A percentile compares a stretch with the other conserved stretches of the same genome.
These are phyloP conservation scores for Autographa pulchrina DNA, from an alignment of 2,888 invertebrate genomes.

Conservation along the genomic window DNA sequence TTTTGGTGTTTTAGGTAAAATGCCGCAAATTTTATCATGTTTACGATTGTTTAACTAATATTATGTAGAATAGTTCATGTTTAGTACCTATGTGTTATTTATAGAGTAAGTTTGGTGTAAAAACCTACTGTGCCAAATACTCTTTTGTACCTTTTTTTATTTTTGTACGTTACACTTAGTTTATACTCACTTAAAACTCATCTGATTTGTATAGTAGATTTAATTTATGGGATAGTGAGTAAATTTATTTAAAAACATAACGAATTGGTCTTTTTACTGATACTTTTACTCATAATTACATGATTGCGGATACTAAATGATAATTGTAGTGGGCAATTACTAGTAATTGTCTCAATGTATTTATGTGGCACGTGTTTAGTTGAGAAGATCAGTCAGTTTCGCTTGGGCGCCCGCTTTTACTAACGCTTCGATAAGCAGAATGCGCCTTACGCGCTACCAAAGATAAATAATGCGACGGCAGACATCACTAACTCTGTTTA, in stretches of 20 bases:
- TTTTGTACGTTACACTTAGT: slow-evolving; percentile 25
- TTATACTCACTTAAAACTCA: slow-evolving; percentile 23
- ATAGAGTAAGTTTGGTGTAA: slow-evolving; percentile 34
- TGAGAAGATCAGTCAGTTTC: slow-evolving; percentile 78
- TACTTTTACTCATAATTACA: slow-evolving; percentile 14
- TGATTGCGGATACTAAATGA: slow-evolving; percentile 27
- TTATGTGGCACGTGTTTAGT: slow-evolving; percentile 51
- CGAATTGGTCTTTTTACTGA: slow-evolving; percentile 24
- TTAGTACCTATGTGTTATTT: slow-evolving; percentile 24
- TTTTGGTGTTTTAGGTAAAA: slow-evolving; percentile 32
- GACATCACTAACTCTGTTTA: slow-evolving; percentile 36
- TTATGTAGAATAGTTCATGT: slow-evolving; percentile 1
- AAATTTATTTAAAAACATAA: slow-evolving; percentile 49
- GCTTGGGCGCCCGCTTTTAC: slow-evolving; percentile 84
- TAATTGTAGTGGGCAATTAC: slow-evolving; percentile 38
- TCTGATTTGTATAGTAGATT: slow-evolving; percentile 62
- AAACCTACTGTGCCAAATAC: slow-evolving; percentile 53
- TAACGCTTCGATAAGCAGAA: slow-evolving; percentile 78
- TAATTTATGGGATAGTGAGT: slow-evolving; percentile 60
- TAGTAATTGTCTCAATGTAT: slow-evolving; percentile 42
- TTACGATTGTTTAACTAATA: neutral
- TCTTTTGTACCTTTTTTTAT: slow-evolving; percentile 20
- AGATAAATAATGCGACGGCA: slow-evolving; percentile 37
- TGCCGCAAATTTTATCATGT: slow-evolving; percentile 17
- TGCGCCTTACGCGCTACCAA: slow-evolving; percentile 61